Percentiles rank a stretch among this genome's conserved stretches.
phyloP scores from a whole-genome alignment of 2,113 vertebrate species.

The Haplotaxodon microlepis region DNA sequence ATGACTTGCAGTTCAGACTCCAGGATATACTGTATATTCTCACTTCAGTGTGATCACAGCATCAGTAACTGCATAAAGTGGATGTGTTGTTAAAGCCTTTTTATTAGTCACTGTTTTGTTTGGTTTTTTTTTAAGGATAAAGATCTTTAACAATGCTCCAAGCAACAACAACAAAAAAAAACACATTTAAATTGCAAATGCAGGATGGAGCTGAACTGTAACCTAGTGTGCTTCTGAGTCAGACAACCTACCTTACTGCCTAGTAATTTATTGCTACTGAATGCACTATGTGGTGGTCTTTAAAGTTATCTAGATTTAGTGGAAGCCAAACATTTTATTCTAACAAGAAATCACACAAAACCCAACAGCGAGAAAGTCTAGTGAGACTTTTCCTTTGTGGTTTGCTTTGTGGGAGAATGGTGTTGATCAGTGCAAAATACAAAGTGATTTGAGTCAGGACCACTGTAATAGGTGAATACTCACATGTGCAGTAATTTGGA shows the following conservation, averaged over 20 bases:
- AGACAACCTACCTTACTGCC: background rate
- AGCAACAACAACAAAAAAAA: background rate
- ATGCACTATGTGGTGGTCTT: background rate
- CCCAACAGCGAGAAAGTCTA: background rate
- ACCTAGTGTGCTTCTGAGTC: background rate
- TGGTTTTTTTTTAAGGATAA: background rate
- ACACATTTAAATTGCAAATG: background rate
- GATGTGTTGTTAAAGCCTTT: background rate
- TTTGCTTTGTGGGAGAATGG: background rate
- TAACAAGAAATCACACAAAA: background rate
- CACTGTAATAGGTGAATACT: background rate
- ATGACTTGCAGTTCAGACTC: background rate
- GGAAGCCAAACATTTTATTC: background rate
- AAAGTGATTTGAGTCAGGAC: background rate
- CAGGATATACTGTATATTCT: constrained; percentile 5
- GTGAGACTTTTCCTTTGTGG: background rate
- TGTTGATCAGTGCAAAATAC: background rate
- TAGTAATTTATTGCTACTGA: background rate
- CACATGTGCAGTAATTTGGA: background rate
- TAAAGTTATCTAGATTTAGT: background rate
- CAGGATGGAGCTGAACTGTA: background rate
- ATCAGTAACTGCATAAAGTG: constrained; percentile 19
- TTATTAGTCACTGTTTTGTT: background rate
- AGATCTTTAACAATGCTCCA: background rate
- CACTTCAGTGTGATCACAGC: constrained; percentile 12